These are phyloP conservation scores for Scartelaos histophorus DNA, from an alignment of 2,113 vertebrate species.

Conservation along the genomic window DNA sequence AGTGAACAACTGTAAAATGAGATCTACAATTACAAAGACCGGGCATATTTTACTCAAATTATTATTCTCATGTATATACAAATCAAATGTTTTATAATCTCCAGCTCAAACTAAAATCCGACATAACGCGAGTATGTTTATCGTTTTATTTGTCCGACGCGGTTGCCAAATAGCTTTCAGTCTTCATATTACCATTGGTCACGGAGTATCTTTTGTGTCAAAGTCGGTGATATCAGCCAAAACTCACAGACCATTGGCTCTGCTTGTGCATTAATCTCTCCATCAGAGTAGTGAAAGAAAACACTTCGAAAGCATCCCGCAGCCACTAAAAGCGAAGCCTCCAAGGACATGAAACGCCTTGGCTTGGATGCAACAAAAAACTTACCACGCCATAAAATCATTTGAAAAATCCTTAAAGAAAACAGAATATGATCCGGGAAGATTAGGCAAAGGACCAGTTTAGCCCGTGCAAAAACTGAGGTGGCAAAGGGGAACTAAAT, in stretches of 20 bases:
- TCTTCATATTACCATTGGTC: constrained; percentile 12
- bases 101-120: background rate
- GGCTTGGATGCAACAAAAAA: constrained; percentile 22
- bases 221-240: constrained; percentile 35
- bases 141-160: constrained; percentile 4
- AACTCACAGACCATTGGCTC: constrained; percentile 34
- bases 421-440: constrained; percentile 38
- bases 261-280: constrained; percentile 38
- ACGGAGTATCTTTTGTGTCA: constrained; percentile 20
- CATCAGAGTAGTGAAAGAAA: constrained; percentile 48
- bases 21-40: background rate
- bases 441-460: constrained; percentile 34
- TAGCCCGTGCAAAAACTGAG: constrained; percentile 35
- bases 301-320: constrained; percentile 32
- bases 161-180: constrained; percentile 21
- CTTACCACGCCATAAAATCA: constrained; percentile 45
- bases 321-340: constrained; percentile 28
- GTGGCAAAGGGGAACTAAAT: constrained; percentile 51
- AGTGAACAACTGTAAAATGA: background rate
- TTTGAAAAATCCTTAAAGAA: constrained; percentile 45
- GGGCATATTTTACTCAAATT: background rate
- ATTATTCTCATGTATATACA: background rate
- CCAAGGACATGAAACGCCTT: constrained; percentile 33
- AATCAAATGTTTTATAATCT: constrained; percentile 4
- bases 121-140: background rate